phyloP scores from a whole-genome alignment of 2,888 invertebrate genomes.

The Clostera curtula region DNA sequence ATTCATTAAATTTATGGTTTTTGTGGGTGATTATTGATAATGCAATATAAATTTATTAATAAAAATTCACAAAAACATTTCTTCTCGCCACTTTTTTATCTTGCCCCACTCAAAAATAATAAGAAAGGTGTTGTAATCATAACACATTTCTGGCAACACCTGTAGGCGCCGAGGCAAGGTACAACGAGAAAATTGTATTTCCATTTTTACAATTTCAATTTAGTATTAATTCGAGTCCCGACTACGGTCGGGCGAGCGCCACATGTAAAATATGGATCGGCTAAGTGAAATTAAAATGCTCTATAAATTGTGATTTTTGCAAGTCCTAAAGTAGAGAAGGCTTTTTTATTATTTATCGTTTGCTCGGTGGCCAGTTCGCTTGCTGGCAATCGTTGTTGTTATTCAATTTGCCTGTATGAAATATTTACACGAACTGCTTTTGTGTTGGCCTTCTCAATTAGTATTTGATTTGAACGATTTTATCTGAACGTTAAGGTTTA shows the following conservation, averaged over 20 bases:
- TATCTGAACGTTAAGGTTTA: too few relatives aligned
- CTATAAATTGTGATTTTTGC: slow-evolving; percentile 76
- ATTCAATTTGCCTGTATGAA: slow-evolving; percentile 68
- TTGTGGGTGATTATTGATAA: too few relatives aligned
- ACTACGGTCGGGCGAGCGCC: slow-evolving; percentile 64
- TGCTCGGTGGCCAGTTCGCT: slow-evolving; percentile 55
- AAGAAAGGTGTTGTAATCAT: slow-evolving; percentile 55
- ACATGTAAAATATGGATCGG: slow-evolving; percentile 76
- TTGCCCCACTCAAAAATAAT: slow-evolving; percentile 40
- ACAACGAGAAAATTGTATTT: slow-evolving; percentile 72
- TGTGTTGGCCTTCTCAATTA: too few relatives aligned
- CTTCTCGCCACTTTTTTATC: slow-evolving; percentile 23
- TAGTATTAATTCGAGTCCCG: slow-evolving; percentile 73
- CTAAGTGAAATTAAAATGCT: slow-evolving; percentile 76
- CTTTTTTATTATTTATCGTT: slow-evolving; percentile 73
- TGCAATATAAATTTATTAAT: too few relatives aligned
- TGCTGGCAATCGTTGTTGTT: slow-evolving; percentile 67
- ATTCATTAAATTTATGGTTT: too few relatives aligned
- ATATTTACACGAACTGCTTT: slow-evolving; percentile 55
- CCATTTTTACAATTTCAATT: slow-evolving; percentile 76
- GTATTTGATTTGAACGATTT: too few relatives aligned
- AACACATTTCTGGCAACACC: slow-evolving; percentile 59
- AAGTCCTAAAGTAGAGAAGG: slow-evolving; percentile 75
- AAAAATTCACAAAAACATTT: slow-evolving; percentile 12
- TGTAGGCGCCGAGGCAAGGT: slow-evolving; percentile 47